Conservation (phyloP, 2,113 vertebrate species). For the Bungarus multicinctus region DNA sequence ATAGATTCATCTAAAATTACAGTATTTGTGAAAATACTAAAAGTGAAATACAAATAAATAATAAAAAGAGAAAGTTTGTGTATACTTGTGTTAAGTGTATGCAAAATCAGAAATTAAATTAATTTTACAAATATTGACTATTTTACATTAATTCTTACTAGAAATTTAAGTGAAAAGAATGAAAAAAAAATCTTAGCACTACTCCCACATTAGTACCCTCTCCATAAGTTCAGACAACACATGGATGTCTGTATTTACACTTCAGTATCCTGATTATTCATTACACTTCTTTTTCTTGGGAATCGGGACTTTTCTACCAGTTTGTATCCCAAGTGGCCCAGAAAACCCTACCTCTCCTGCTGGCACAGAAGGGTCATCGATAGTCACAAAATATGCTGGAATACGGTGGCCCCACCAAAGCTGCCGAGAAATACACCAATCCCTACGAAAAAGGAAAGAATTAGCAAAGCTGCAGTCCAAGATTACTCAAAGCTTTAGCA, state of each 20-base stretch:
- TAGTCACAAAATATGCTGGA: slow-evolving; percentile 85
- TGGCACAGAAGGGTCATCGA: slow-evolving; percentile 74
- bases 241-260: background rate
- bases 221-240: background rate
- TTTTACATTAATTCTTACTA: background rate
- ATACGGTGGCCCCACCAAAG: slow-evolving; percentile 93
- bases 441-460: slow-evolving; percentile 30
- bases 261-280: background rate
- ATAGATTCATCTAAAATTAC: background rate
- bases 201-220: background rate
- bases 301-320: background rate
- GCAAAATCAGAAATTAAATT: background rate
- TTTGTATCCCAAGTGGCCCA: background rate
- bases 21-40: background rate
- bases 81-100: background rate
- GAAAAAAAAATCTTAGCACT: background rate
- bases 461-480: background rate
- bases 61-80: background rate
- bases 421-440: slow-evolving; percentile 90
- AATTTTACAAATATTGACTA: background rate
- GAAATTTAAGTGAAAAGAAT: background rate
- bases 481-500: background rate
- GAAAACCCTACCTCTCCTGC: slow-evolving; percentile 75
- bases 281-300: background rate
- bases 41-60: background rate